phyloP scores from a whole-genome alignment of 2,888 invertebrate genomes.

The Campopleginae sp. region DNA sequence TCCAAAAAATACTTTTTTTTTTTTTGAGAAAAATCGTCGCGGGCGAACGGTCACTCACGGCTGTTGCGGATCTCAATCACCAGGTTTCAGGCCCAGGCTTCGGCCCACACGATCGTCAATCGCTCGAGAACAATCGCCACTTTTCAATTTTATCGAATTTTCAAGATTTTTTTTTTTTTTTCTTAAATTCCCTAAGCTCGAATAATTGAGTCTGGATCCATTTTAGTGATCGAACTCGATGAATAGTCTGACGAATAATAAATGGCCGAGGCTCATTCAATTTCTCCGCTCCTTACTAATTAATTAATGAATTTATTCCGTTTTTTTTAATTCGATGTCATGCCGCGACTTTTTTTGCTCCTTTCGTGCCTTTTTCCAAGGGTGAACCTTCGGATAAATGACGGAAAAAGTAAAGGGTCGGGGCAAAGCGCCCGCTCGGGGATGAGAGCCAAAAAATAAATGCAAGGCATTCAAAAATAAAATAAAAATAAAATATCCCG shows the following conservation, averaged over 20 bases:
- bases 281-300: constrained; percentile 21
- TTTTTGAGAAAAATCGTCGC: no score
- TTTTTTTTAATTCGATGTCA: constrained; percentile 68
- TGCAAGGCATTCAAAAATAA: constrained; percentile 53
- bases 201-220: no score
- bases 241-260: not conserved
- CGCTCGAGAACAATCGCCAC: no score
- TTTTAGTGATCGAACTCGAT: no score
- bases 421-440: constrained; percentile 25
- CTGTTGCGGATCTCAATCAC: no score
- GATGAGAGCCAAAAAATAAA: constrained; percentile 27
- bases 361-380: not conserved
- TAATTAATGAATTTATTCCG: constrained; percentile 70
- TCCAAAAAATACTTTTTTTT: no score
- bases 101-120: no score
- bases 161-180: no score
- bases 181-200: no score
- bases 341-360: not conserved
- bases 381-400: not conserved
- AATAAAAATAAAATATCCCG: constrained; percentile 61
- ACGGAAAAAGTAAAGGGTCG: constrained; percentile 43
- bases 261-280: not conserved
- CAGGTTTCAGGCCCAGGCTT: no score
- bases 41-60: no score
- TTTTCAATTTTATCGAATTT: no score